Evolutionary conservation across 2,113 vertebrate species (phyloP), one percentile per base, ranked within the genome.

Genomic region (Tapirus terrestris): DNA sequence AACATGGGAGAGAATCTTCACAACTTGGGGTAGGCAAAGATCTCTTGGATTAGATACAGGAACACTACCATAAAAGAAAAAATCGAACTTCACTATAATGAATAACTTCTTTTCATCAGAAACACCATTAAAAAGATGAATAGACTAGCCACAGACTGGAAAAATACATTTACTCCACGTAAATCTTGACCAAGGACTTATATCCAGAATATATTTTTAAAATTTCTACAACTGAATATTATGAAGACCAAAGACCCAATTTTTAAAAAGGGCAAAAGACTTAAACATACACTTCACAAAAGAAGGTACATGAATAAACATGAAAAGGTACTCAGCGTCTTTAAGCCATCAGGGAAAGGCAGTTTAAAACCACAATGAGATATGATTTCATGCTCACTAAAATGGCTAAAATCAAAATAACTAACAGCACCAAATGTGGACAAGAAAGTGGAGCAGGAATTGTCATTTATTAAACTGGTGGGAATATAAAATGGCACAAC

Each of bases 361-460:
- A 92, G 68, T 92, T 89, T 77, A 89, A 77, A 92, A 68, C 14
- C 25, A 45, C 39, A 88, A 45, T 80, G 43, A 75, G 45, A 36
- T 80, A 75, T n/a, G 33, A 87, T 76, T 87, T 87, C 23, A 56
- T 61, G 70, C 33, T 91, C 31, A 87, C 16, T 60, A 58, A 43
- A 87, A 87, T 67, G 48, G 39, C 75, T 73, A 51, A 94, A 81
- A 73, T 86, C 43, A 91, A 73, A 96, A 58, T 72, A 93, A 84
- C 39, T 85, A 51, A 70, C 23, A 61, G 7, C 61, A 89, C 45
- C 36, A 60, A 73, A 80, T 60, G 45, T 89, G 48, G 73, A 29
- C 48, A 43, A 70, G 36, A 48, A 93, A 81, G 68, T 51, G 2
- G 31, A 75, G 31, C 21, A 31, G 31, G 25, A 94, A 68, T n/a